A percentile compares a stretch with the other conserved stretches of the same genome.
phyloP scores from a whole-genome alignment of 2,113 vertebrate genomes.

The Morone chrysops region DNA sequence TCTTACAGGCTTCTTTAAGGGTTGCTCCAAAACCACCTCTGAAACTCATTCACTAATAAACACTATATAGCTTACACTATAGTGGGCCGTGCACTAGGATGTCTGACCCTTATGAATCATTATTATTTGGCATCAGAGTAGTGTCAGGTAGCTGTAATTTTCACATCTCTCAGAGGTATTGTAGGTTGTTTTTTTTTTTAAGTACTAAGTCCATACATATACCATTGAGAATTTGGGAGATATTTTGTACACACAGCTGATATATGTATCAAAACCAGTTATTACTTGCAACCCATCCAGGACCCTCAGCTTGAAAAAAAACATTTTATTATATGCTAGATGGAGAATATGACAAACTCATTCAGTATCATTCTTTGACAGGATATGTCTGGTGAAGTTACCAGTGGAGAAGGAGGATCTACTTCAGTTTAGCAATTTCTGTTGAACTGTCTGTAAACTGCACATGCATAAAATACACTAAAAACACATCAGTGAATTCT shows the following conservation, averaged over 20 bases:
- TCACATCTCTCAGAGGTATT: neutral
- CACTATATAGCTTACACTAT: neutral
- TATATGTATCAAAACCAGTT: neutral
- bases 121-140: neutral
- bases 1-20: neutral
- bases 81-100: neutral
- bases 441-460: no score
- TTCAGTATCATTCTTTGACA: neutral
- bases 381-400: neutral
- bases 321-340: neutral
- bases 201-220: neutral
- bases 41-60: neutral
- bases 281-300: neutral
- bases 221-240: neutral
- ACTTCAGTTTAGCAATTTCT: no score
- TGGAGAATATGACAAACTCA: neutral
- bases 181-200: neutral
- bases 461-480: neutral
- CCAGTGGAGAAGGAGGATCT: neutral
- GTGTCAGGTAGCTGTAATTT: neutral
- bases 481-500: neutral
- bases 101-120: neutral
- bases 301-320: neutral
- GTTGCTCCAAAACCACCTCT: neutral
- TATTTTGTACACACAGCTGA: neutral